phyloP scores from a whole-genome alignment of 1,140 invertebrate species.

The Drosophila grimshawi region DNA sequence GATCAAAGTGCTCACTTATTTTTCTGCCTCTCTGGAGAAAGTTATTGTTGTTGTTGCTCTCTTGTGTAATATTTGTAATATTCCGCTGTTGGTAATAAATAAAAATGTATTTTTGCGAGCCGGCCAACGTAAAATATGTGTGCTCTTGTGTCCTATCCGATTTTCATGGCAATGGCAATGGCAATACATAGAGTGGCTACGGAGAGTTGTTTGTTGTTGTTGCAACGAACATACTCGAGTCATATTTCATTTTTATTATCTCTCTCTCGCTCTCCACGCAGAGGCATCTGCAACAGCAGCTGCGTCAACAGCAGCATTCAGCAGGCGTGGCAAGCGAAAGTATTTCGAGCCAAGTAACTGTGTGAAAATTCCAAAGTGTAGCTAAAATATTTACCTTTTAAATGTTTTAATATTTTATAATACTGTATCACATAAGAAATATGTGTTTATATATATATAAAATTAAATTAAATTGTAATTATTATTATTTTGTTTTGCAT shows the following conservation, averaged over 20 bases:
- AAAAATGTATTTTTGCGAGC: slow-evolving; percentile 45
- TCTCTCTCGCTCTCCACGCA: slow-evolving; percentile 25
- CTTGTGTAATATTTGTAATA: slow-evolving; percentile 42
- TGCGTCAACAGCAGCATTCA: not conserved
- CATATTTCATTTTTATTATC: slow-evolving; percentile 61
- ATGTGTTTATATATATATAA: too few species aligned
- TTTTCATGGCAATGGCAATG: slow-evolving; percentile 43
- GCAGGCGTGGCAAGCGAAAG: slow-evolving; percentile 29
- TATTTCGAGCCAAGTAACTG: not conserved
- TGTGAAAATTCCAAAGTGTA: not conserved
- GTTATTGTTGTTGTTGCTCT: slow-evolving; percentile 25
- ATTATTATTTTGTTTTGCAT: too few species aligned
- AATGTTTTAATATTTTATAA: not conserved
- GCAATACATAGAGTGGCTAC: slow-evolving; percentile 12
- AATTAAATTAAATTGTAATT: too few species aligned
- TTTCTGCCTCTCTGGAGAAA: slow-evolving; percentile 18
- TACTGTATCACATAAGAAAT: too few species aligned
- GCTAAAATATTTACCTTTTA: not conserved
- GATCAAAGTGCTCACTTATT: too few species aligned
- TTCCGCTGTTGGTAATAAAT: slow-evolving; percentile 47
- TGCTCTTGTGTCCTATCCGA: slow-evolving; percentile 26
- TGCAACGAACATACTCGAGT: slow-evolving; percentile 7
- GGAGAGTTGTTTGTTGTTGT: slow-evolving; percentile 4
- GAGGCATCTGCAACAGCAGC: slow-evolving; percentile 23
- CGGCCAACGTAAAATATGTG: slow-evolving; percentile 47